Conservation (phyloP, 2,113 vertebrate species). For the Marmota flaviventris region DNA sequence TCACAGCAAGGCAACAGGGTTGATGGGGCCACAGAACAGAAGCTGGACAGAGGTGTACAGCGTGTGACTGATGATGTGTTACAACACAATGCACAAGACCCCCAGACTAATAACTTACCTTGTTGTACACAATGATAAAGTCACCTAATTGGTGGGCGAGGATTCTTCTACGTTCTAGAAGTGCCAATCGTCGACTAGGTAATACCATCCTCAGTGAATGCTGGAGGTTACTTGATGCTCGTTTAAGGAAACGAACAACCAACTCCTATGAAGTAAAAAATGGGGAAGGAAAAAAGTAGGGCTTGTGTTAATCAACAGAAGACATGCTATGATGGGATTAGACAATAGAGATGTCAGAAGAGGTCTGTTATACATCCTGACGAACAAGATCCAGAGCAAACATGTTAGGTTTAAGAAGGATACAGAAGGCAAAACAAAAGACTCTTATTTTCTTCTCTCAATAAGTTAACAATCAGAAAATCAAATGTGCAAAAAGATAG, state of each 20-base stretch:
- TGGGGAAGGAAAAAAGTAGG: neutral
- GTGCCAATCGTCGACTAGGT: conserved; percentile 90
- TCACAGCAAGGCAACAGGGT: neutral
- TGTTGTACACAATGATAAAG: conserved; percentile 94
- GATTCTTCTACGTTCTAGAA: conserved; percentile 91
- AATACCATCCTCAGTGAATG: conserved; percentile 92
- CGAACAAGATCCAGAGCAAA: conserved; percentile 48
- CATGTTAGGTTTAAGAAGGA: neutral
- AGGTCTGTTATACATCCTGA: neutral
- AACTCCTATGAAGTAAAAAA: conserved; percentile 91
- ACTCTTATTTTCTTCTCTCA: neutral
- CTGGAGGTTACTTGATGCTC: conserved; percentile 94
- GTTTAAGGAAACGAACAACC: conserved; percentile 95
- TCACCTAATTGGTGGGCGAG: conserved; percentile 94
- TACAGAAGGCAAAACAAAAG: neutral
- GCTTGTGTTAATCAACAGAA: neutral
- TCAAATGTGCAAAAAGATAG: neutral
- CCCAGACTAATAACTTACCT: conserved; percentile 86
- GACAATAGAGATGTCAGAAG: neutral
- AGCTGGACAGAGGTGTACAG: neutral
- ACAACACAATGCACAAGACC: neutral
- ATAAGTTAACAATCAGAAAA: conserved; percentile 35
- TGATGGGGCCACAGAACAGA: neutral
- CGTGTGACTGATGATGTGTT: neutral
- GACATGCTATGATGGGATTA: neutral